Evolutionary conservation across 1,140 invertebrate species (phyloP).

Genomic region (Varroa destructor): DNA sequence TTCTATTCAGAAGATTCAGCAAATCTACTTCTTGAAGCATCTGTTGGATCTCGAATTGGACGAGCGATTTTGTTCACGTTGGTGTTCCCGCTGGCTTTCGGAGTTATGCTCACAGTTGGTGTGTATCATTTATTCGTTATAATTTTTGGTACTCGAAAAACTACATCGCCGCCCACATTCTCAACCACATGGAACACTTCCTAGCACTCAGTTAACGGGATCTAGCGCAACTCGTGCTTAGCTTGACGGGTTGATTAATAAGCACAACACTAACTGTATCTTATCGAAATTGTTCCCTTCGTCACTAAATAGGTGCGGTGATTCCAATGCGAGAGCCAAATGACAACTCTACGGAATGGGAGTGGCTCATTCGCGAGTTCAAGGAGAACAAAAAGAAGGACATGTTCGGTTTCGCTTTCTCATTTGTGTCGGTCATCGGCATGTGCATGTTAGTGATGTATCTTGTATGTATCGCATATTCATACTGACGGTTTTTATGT

Average conservation of each 20-base stretch:
- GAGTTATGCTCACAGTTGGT: slow-evolving; percentile 20
- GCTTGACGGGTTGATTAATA: too few species aligned
- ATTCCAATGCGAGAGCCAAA: slow-evolving; percentile 9
- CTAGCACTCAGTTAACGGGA: too few species aligned
- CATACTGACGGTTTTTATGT: too few species aligned
- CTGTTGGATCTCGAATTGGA: neutral
- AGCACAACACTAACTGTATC: neutral
- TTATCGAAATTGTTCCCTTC: neutral
- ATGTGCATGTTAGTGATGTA: slow-evolving; percentile 2
- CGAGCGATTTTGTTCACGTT: slow-evolving; percentile 2
- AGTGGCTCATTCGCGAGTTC: slow-evolving; percentile 13
- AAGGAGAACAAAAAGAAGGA: slow-evolving; percentile 7
- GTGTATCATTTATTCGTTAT: neutral
- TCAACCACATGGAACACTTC: too few species aligned
- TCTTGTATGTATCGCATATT: neutral
- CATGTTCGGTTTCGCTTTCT: slow-evolving; percentile 16
- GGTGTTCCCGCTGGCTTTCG: slow-evolving; percentile 15
- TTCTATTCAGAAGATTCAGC: slow-evolving; percentile 21
- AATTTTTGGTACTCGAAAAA: too few species aligned
- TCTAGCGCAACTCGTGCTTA: too few species aligned
- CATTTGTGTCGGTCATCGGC: neutral
- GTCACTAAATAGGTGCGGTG: neutral
- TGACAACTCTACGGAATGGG: slow-evolving; percentile 2
- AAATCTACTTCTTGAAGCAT: neutral
- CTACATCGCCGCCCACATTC: too few species aligned